phyloP scores from a whole-genome alignment of 92 coral and sea anemone genomes.

The Phenganax subtilis region DNA sequence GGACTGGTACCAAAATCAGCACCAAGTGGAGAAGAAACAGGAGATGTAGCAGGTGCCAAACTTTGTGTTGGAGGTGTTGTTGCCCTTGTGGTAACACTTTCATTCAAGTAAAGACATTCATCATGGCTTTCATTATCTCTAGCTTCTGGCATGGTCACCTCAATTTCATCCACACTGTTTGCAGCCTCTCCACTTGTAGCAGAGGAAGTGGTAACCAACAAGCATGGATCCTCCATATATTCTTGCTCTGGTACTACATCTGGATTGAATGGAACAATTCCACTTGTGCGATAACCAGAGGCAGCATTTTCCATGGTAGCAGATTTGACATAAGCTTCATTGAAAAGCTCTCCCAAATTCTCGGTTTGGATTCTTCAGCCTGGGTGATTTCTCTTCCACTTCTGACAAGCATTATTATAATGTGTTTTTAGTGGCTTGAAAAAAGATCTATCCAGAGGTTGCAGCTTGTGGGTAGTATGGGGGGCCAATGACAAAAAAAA shows the following conservation, averaged over 20 bases:
- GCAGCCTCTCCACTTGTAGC: not conserved
- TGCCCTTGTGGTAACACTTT: too few species aligned
- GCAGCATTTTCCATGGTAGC: slow-evolving; percentile 11
- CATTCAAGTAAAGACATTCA: too few species aligned
- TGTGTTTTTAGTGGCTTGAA: not conserved
- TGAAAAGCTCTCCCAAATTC: slow-evolving; percentile 1
- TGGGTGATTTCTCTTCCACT: slow-evolving; percentile 11
- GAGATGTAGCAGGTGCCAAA: too few species aligned
- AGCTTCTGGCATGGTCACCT: too few species aligned
- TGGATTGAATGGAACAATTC: slow-evolving; percentile 9
- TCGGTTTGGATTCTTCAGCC: slow-evolving; percentile 18
- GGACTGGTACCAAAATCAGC: not conserved
- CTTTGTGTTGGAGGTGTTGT: too few species aligned
- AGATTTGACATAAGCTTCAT: slow-evolving; percentile 1
- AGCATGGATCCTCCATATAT: not conserved
- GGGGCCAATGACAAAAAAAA: not conserved
- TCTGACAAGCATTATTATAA: slow-evolving; percentile 20
- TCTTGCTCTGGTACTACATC: not conserved
- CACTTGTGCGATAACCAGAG: not conserved
- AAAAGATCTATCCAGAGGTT: slow-evolving; percentile 2
- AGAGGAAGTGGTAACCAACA: not conserved
- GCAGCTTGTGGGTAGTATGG: slow-evolving; percentile 3
- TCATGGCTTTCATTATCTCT: too few species aligned
- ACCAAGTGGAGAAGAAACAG: not conserved
- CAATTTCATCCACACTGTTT: too few species aligned